phyloP scores from a whole-genome alignment of 2,888 invertebrate species.

The Coecobrya sp. region DNA sequence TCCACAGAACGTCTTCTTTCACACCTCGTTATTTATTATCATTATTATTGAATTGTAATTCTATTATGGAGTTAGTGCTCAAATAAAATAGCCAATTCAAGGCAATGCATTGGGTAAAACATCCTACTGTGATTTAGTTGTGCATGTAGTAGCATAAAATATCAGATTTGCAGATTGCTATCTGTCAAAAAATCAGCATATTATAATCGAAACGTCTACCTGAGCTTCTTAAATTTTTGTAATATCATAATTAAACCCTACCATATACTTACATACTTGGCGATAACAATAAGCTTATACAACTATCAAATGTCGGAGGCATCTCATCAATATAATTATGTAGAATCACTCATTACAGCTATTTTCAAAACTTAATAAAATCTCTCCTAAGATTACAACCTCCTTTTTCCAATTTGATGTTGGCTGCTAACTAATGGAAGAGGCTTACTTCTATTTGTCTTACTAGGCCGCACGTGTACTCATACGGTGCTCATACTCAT shows the following conservation, averaged over 20 bases:
- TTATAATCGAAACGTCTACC: not conserved
- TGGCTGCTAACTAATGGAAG: not conserved
- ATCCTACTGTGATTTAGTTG: too few species aligned
- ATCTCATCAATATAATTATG: too few species aligned
- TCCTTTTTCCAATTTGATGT: not conserved
- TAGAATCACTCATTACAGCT: not conserved
- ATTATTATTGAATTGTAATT: too few species aligned
- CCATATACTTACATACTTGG: not conserved
- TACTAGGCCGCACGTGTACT: conserved; percentile 25
- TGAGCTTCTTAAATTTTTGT: not conserved
- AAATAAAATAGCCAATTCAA: not conserved
- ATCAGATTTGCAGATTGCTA: not conserved
- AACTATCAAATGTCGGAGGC: too few species aligned
- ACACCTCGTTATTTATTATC: not conserved
- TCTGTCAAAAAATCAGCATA: not conserved
- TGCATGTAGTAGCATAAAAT: conserved; percentile 22
- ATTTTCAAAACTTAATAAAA: not conserved
- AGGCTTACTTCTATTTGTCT: not conserved
- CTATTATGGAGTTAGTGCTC: not conserved
- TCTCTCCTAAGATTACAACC: not conserved
- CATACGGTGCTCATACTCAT: not conserved
- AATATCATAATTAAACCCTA: not conserved
- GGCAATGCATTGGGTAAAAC: not conserved
- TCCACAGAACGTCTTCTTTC: not conserved
- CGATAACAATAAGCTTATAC: too few species aligned